A percentile compares a stretch with the other conserved stretches of the same genome.
These are phyloP conservation scores for Anoura caudifer DNA, from an alignment of 2,113 vertebrate genomes.

Conservation along the genomic window DNA sequence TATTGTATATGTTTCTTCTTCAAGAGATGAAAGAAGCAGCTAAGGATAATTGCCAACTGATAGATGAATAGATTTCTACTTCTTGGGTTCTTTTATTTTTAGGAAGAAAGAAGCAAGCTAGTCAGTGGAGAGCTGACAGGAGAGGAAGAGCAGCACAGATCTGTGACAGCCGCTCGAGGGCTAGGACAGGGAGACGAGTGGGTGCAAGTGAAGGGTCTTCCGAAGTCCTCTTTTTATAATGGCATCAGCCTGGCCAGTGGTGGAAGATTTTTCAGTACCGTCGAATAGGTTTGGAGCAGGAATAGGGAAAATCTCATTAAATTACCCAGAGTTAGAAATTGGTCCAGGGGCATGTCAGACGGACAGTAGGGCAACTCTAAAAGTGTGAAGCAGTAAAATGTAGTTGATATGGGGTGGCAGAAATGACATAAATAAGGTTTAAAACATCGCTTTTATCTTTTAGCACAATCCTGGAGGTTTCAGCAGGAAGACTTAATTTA, in stretches of 20 bases:
- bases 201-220: not conserved
- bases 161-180: not conserved
- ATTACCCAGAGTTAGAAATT: not conserved
- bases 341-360: not conserved
- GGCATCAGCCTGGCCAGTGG: not conserved
- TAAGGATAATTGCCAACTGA: not conserved
- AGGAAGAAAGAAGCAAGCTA: not conserved
- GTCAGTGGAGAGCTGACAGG: not conserved
- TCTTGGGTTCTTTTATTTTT: not conserved
- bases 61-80: not conserved
- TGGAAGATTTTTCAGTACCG: not conserved
- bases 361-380: not conserved
- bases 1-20: not conserved
- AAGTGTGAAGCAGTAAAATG: not conserved
- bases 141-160: not conserved
- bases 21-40: not conserved
- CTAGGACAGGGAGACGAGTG: too few relatives aligned
- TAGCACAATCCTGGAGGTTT: conserved; percentile 10
- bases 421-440: not conserved
- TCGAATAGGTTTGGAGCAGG: not conserved
- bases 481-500: conserved; percentile 55
- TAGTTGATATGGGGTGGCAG: not conserved
- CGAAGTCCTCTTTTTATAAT: not conserved
- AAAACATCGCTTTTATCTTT: not conserved
- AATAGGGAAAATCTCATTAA: not conserved